These are phyloP conservation scores for Corbicula japonica DNA, from an alignment of 2,888 invertebrate species.

Conservation along the genomic window DNA sequence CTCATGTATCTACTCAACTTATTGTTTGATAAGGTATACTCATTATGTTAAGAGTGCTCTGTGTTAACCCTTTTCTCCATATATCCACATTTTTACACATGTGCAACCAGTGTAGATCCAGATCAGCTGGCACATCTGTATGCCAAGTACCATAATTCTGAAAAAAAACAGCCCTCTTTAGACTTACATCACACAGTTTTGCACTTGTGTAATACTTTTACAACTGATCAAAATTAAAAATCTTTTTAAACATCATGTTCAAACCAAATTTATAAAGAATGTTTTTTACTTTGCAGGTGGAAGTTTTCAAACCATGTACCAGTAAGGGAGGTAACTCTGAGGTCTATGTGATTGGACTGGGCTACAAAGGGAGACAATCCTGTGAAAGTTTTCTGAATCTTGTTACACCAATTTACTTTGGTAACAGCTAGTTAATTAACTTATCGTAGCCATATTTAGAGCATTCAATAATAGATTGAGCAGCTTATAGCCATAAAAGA, in stretches of 20 bases:
- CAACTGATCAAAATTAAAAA: no score
- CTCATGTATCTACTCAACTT: constrained; percentile 93
- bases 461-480: no score
- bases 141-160: not conserved
- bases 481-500: not conserved
- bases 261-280: not conserved
- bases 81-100: no score
- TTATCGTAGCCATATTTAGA: no score
- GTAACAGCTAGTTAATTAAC: constrained; percentile 56
- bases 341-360: constrained; percentile 91
- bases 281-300: constrained; percentile 90
- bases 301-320: constrained; percentile 92
- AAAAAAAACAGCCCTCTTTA: no score
- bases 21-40: constrained; percentile 89
- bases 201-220: not conserved
- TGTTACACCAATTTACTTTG: constrained; percentile 54
- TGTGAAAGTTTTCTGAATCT: constrained; percentile 21
- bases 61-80: no score
- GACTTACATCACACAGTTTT: not conserved
- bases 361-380: constrained; percentile 62
- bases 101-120: no score
- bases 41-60: no score
- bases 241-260: no score
- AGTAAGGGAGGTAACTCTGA: constrained; percentile 99
- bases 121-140: no score